Evolutionary conservation across 1,140 invertebrate species (phyloP).

Genomic region (Mya arenaria): DNA sequence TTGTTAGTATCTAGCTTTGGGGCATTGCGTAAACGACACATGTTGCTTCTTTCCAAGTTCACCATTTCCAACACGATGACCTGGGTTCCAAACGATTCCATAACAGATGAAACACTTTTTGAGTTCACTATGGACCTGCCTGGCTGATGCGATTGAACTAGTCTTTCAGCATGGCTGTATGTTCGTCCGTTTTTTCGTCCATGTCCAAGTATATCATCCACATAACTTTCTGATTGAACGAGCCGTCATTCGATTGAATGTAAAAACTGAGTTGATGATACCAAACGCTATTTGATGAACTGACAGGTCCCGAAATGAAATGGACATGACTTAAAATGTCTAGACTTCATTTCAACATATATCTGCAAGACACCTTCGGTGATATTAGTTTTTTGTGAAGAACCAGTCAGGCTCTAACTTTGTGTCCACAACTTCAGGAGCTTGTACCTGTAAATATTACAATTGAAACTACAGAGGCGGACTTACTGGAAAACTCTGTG

Average conservation of each 20-base stretch:
- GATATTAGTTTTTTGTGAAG: slow-evolving; percentile 50
- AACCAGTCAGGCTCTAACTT: neutral
- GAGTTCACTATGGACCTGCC: neutral
- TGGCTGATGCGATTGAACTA: neutral
- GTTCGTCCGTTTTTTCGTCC: slow-evolving; percentile 19
- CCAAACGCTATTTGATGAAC: slow-evolving; percentile 53
- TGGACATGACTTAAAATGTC: slow-evolving; percentile 31
- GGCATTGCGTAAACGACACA: neutral
- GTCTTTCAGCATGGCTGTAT: neutral
- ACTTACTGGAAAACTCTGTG: too few relatives aligned
- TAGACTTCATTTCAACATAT: neutral
- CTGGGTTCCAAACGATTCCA: neutral
- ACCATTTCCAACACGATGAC: neutral
- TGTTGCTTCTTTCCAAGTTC: slow-evolving; percentile 68
- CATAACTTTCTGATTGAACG: slow-evolving; percentile 57
- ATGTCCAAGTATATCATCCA: slow-evolving; percentile 38
- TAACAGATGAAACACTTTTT: slow-evolving; percentile 14
- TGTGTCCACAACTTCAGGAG: too few relatives aligned
- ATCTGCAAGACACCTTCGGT: slow-evolving; percentile 50
- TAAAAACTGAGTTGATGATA: slow-evolving; percentile 17
- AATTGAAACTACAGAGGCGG: too few relatives aligned
- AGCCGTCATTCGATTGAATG: slow-evolving; percentile 36
- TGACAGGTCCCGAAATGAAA: slow-evolving; percentile 20
- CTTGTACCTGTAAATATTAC: too few relatives aligned
- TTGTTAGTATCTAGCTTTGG: neutral